phyloP scores from a whole-genome alignment of 2,888 invertebrate genomes.

The Oxytorus armatus region DNA sequence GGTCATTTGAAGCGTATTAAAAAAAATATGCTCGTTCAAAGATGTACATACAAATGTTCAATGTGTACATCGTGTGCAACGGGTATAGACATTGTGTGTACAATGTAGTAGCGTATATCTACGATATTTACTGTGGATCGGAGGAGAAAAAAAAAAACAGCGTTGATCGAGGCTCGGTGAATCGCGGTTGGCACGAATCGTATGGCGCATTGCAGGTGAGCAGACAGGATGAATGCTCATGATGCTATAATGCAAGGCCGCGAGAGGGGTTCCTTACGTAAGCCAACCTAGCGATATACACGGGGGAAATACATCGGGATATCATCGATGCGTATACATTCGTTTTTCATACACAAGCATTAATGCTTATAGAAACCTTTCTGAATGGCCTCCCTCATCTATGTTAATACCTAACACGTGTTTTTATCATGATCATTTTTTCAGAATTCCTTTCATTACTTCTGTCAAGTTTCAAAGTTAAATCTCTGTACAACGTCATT shows the following conservation, averaged over 20 bases:
- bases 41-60: constrained; percentile 33
- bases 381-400: not conserved
- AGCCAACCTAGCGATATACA: constrained; percentile 74
- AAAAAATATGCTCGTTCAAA: constrained; percentile 35
- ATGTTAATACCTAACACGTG: too few relatives aligned
- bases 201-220: constrained; percentile 82
- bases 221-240: constrained; percentile 82
- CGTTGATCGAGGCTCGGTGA: constrained; percentile 61
- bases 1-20: constrained; percentile 15
- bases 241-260: constrained; percentile 83
- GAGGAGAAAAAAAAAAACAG: too few relatives aligned
- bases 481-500: too few relatives aligned
- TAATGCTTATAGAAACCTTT: not conserved
- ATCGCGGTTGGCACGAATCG: constrained; percentile 75
- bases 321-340: not conserved
- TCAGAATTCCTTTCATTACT: too few relatives aligned
- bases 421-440: too few relatives aligned
- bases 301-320: constrained; percentile 72
- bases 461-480: too few relatives aligned
- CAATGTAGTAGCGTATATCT: constrained; percentile 22
- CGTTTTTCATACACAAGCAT: not conserved
- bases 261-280: constrained; percentile 76
- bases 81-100: constrained; percentile 13
- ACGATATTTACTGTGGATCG: constrained; percentile 53
- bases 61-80: not conserved